These are phyloP conservation scores for Idaea biselata DNA, from an alignment of 2,888 invertebrate species.

Conservation along the genomic window DNA sequence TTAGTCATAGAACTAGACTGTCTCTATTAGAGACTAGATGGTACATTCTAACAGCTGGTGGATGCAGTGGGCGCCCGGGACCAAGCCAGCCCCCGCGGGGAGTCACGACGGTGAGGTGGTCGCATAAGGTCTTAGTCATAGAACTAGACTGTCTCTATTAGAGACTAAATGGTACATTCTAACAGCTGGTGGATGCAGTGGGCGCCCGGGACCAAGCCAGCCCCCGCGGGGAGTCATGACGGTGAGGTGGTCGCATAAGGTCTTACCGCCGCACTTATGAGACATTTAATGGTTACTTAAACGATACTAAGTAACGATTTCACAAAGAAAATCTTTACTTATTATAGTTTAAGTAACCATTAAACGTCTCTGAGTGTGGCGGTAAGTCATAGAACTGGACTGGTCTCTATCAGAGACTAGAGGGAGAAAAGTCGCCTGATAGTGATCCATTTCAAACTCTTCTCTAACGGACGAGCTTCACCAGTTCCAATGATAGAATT, in stretches of 20 bases:
- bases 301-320: no score
- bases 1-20: neutral
- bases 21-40: conserved; percentile 14
- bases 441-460: no score
- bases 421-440: no score
- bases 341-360: no score
- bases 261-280: no score
- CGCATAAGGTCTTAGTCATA: neutral
- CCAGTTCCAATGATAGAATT: no score
- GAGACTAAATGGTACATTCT: neutral
- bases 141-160: neutral
- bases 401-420: no score
- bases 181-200: conserved; percentile 44
- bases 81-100: conserved; percentile 35
- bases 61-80: conserved; percentile 65
- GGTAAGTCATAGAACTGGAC: no score
- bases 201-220: conserved; percentile 50
- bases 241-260: conserved; percentile 14
- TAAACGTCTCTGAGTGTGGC: no score
- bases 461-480: no score
- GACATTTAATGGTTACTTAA: no score
- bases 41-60: conserved; percentile 65
- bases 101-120: conserved; percentile 28
- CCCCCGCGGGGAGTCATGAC: conserved; percentile 31
- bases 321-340: no score